Conservation (phyloP, 2,888 invertebrate species). For the Lycia hirtaria region DNA sequence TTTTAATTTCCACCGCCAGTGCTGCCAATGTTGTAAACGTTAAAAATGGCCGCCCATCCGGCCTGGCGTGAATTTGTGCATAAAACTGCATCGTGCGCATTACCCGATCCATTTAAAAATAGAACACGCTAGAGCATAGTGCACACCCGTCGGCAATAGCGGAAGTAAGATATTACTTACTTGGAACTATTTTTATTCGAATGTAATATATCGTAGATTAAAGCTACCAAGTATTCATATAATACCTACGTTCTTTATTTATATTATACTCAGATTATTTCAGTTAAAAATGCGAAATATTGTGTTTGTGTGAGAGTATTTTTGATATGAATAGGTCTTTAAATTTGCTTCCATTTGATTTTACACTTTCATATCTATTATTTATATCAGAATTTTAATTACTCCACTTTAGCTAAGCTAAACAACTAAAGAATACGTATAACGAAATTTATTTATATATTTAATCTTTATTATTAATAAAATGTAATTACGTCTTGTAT, state of each 20-base stretch:
- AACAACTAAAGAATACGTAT: no score
- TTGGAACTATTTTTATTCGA: background rate
- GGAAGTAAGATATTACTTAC: conserved; percentile 4
- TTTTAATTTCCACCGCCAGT: conserved; percentile 21
- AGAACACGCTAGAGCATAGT: conserved; percentile 68
- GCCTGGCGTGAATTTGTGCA: conserved; percentile 76
- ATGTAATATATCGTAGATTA: background rate
- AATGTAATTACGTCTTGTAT: no score
- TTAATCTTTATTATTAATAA: no score
- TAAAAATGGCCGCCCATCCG: conserved; percentile 70
- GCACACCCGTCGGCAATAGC: conserved; percentile 44
- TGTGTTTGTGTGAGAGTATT: no score
- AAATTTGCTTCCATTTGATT: no score
- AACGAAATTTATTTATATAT: no score
- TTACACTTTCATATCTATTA: no score
- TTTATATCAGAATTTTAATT: no score
- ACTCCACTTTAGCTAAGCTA: no score
- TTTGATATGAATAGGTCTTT: no score
- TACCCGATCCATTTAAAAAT: conserved; percentile 84
- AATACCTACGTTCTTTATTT: background rate
- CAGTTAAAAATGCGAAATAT: no score
- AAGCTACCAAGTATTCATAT: background rate
- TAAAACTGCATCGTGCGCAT: conserved; percentile 81
- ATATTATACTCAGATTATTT: background rate
- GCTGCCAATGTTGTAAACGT: conserved; percentile 56